Evolutionary conservation across 1,140 invertebrate genomes (phyloP).

Genomic region (Rhagoletis pomonella): DNA sequence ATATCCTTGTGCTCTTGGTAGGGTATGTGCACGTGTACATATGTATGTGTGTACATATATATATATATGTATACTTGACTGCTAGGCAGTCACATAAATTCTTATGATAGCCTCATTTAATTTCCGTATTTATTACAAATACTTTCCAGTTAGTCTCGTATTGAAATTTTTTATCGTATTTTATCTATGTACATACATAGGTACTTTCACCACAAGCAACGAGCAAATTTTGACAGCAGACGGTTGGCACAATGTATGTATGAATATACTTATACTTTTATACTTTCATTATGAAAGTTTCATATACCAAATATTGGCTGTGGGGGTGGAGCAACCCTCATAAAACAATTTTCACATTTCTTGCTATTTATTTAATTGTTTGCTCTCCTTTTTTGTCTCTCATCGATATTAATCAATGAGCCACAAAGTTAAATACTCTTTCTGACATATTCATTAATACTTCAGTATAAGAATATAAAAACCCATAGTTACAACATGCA

Average conservation of each 20-base stretch:
- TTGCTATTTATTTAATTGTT: constrained; percentile 1
- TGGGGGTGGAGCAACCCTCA: constrained; percentile 5
- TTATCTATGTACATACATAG: no score
- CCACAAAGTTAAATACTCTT: neutral
- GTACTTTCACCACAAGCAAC: constrained; percentile 9
- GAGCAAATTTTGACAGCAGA: constrained; percentile 9
- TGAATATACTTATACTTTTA: neutral
- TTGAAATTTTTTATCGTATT: neutral
- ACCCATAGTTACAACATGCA: neutral
- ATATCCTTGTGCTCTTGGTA: neutral
- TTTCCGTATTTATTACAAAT: constrained; percentile 44
- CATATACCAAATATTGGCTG: neutral
- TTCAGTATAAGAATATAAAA: neutral
- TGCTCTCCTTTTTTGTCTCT: neutral
- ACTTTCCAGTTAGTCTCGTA: constrained; percentile 3
- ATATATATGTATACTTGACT: neutral
- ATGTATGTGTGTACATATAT: neutral
- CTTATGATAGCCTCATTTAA: constrained; percentile 22
- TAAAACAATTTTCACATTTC: constrained; percentile 25
- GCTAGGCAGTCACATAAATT: neutral
- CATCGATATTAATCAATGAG: constrained; percentile 49
- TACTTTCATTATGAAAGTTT: neutral
- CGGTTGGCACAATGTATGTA: neutral
- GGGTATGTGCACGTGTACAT: no score
- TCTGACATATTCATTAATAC: constrained; percentile 35